Base-by-base conservation (phyloP, 1,140 invertebrate species). In the Drosophila rhopaloa region DNA sequence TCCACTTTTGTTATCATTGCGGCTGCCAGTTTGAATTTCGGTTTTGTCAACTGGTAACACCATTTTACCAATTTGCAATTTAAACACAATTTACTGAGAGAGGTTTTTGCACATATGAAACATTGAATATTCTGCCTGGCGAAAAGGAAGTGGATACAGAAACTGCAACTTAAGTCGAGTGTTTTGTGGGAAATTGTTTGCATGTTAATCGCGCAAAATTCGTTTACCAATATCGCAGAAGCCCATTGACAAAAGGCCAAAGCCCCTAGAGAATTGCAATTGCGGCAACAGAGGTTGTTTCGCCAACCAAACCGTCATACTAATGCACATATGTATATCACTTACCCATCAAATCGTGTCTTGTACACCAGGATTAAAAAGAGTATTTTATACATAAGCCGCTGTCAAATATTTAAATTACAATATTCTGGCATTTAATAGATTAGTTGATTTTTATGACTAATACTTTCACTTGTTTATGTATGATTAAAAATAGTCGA, bases 21-120 rank as follows among this genome's bases (percentile, higher is more conserved):
- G 41, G 47, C 65, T 66, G 60, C 65, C 65, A 71, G 66, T 37
- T 70, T 71, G 43, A 57, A 71, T 70, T 66, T 70, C 16, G 51
- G 51, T 55, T 68, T 68, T 68, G 37, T 68, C 63, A 68, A 71
- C 50, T 68, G 51, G 50, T n/a, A 70, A 57, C 47, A 51, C 46
- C 58, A 38, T 68, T 51, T 47, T 57, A 32, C 41, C 67, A 71
- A 57, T 71, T 71, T 71, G 43, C 67, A 56, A 70, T 71, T 68
- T 70, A 68, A 56, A 68, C 62, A 68, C 65, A 68, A 54, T 68
- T 68, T 68, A 66, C 47, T 11, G 61, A 46, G 38, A 16, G 29
- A 44, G 29, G 29, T 44, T 35, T 53, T 53, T 68, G 41, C 47
- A n/a, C 65, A 68, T 66, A 68, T 68, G 65, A 68, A 68, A 67